These are phyloP conservation scores for Leptinotarsa juncta DNA, from an alignment of 2,888 invertebrate genomes.

Conservation along the genomic window DNA sequence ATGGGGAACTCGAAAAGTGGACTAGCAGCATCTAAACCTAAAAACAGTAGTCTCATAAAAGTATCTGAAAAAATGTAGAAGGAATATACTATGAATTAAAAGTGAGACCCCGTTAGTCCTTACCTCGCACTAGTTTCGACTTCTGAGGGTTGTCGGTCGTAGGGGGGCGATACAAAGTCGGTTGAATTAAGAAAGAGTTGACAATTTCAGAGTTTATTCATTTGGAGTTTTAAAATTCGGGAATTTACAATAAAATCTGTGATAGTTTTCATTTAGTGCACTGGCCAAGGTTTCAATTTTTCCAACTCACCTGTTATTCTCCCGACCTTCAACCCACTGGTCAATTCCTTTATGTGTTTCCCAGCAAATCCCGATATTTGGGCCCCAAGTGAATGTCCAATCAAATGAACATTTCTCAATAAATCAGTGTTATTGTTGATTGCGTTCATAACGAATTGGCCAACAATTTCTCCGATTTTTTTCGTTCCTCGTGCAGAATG, in stretches of 20 bases:
- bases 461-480: constrained; percentile 47
- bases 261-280: too few relatives aligned
- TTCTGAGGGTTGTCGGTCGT: too few relatives aligned
- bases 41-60: not conserved
- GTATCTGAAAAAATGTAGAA: not conserved
- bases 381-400: constrained; percentile 52
- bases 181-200: too few relatives aligned
- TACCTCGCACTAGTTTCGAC: too few relatives aligned
- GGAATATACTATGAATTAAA: not conserved
- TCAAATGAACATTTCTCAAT: constrained; percentile 47
- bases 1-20: constrained; percentile 51
- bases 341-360: constrained; percentile 39
- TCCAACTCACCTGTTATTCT: constrained; percentile 48
- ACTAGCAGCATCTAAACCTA: constrained; percentile 50
- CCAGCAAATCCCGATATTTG: constrained; percentile 51
- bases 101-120: too few relatives aligned
- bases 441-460: constrained; percentile 43
- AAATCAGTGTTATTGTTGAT: constrained; percentile 38
- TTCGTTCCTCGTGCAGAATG: constrained; percentile 46
- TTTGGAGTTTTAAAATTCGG: too few relatives aligned
- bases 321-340: constrained; percentile 42
- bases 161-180: too few relatives aligned
- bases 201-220: too few relatives aligned
- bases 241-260: too few relatives aligned
- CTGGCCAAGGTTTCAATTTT: not conserved